Base-by-base conservation (phyloP, 1,140 invertebrate genomes). In the Trichonephila clavipes region DNA sequence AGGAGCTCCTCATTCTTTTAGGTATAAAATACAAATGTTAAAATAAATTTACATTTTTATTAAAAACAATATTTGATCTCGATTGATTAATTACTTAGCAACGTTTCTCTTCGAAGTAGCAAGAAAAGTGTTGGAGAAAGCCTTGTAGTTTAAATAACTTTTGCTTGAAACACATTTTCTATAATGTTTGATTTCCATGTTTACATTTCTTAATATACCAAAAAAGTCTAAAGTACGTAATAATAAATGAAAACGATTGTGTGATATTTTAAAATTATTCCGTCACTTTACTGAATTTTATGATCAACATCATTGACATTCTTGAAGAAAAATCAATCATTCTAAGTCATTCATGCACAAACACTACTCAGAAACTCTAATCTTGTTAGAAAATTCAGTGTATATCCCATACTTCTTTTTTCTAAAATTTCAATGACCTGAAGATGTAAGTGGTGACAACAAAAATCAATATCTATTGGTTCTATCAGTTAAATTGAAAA, bases 251-350 rank as follows among this genome's bases (percentile, higher is more conserved):
- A 77, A n/a, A n/a, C n/a, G n/a, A n/a, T n/a, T n/a, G n/a, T n/a
- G 28, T 28, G 18, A 28, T 6, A 34, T 14, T 19, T 77, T 34
- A 16, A 77, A 77, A 18, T 77, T 77, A 28, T 40, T 34, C 66
- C 34, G 24, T 34, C 5, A 77, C 3, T 77, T 12, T 34, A 77
- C 24, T 77, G 72, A 28, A 77, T 77, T 77, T 40, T 77, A 40
- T 34, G 28, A 19, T 34, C 14, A 77, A 77, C 14, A 77, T 77
- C 16, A 28, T 28, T 77, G 72, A 77, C 72, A 40, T 77, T 28
- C 34, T 28, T 77, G 18, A 28, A 19, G 72, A 77, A 77, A 77
- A 77, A 77, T 77, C 72, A 77, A 77, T 77, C 72, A 77, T 34
- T 18, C 72, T 34, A 18, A 28, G 28, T 77, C 72, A 77, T 77